Evolutionary conservation across 2,888 invertebrate genomes (phyloP).

Genomic region (Omphaloscelis lunosa): DNA sequence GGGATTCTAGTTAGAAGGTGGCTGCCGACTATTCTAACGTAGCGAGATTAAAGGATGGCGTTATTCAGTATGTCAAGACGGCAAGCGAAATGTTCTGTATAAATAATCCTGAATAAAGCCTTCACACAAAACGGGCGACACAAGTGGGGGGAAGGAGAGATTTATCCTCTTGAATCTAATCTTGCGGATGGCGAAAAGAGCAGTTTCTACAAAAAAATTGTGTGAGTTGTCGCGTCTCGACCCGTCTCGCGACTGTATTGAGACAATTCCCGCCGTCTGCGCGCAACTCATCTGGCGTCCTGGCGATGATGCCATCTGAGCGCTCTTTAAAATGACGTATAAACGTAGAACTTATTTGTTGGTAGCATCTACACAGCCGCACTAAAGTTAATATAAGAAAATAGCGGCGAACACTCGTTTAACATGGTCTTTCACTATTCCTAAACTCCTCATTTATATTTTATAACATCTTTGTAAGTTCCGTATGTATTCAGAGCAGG

Average conservation of each 20-base stretch:
- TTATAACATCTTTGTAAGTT: background rate
- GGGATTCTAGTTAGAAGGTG: conserved; percentile 69
- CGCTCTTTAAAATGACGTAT: conserved; percentile 66
- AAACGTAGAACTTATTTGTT: conserved; percentile 43
- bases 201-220: conserved; percentile 84
- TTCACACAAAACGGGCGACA: conserved; percentile 85
- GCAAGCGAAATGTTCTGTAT: conserved; percentile 84
- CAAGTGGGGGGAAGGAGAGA: conserved; percentile 84
- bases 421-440: background rate
- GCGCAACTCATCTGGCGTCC: conserved; percentile 76
- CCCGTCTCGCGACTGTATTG: conserved; percentile 71
- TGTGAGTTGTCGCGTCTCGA: conserved; percentile 79
- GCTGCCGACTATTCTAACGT: conserved; percentile 69
- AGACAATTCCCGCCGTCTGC: conserved; percentile 79
- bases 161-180: conserved; percentile 89
- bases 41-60: conserved; percentile 79
- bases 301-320: conserved; percentile 73
- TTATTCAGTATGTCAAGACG: conserved; percentile 82
- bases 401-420: conserved; percentile 1
- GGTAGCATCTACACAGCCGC: conserved; percentile 16
- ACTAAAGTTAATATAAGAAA: conserved; percentile 26
- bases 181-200: conserved; percentile 88
- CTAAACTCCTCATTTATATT: conserved; percentile 1
- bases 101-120: conserved; percentile 88
- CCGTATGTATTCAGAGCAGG: background rate